phyloP scores from a whole-genome alignment of 2,797 vertebrate species.

The Chrosomus eos region DNA sequence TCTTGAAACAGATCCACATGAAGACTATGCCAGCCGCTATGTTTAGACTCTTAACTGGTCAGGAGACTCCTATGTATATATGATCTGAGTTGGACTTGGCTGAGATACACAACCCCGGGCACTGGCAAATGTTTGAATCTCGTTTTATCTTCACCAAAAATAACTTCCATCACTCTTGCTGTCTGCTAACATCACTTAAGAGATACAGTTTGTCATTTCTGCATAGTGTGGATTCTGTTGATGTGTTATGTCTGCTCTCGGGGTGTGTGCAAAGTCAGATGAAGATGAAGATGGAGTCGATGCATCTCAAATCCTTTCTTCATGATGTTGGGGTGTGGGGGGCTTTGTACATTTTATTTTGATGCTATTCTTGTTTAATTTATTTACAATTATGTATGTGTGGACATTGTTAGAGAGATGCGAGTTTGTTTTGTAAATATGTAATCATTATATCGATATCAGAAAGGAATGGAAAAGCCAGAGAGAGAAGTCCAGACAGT shows the following conservation, averaged over 20 bases:
- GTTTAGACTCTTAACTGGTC: constrained; percentile 98
- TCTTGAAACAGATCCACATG: constrained; percentile 92
- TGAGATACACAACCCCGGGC: constrained; percentile 27
- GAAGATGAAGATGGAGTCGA: constrained; percentile 64
- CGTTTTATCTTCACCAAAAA: constrained; percentile 46
- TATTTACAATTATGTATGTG: constrained; percentile 74
- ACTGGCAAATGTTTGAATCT: constrained; percentile 14
- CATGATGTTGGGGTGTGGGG: constrained; percentile 53
- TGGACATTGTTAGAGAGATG: constrained; percentile 54
- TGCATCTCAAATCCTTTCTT: constrained; percentile 70
- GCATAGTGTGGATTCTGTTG: constrained; percentile 72
- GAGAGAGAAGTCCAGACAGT: constrained; percentile 43
- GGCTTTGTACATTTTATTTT: constrained; percentile 70
- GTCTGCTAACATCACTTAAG: constrained; percentile 42
- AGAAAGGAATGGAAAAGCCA: constrained; percentile 57
- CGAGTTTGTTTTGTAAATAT: constrained; percentile 74
- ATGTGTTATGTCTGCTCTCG: constrained; percentile 76
- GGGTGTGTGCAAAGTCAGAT: constrained; percentile 71
- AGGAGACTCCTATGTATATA: constrained; percentile 98
- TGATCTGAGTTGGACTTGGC: constrained; percentile 65
- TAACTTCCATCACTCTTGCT: constrained; percentile 41
- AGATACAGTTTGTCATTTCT: constrained; percentile 50
- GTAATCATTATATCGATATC: constrained; percentile 62
- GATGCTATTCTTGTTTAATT: constrained; percentile 67
- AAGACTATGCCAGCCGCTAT: constrained; percentile 99